phyloP scores from a whole-genome alignment of 1,140 invertebrate species.

The Centruroides sculpturatus region DNA sequence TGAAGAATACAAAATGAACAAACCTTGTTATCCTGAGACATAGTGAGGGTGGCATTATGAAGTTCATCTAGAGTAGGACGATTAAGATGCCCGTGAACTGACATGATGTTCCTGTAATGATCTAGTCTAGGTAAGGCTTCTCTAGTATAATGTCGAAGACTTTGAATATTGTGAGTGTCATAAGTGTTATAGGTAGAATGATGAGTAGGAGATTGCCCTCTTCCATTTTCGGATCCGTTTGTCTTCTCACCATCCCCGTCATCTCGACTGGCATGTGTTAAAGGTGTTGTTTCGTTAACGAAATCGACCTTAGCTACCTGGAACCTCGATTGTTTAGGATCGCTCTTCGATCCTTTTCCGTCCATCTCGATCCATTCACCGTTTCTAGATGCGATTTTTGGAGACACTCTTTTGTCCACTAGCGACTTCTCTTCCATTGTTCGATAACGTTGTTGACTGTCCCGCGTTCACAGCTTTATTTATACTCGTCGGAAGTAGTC shows the following conservation, averaged over 20 bases:
- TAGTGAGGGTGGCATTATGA: conserved; percentile 43
- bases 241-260: background rate
- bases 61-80: conserved; percentile 83
- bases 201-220: background rate
- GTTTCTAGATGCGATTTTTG: too few relatives aligned
- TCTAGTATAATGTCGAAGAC: conserved; percentile 46
- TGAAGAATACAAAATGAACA: background rate
- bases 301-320: conserved; percentile 29
- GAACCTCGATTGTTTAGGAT: conserved; percentile 23
- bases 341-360: conserved; percentile 1
- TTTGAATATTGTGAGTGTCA: conserved; percentile 49
- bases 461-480: too few relatives aligned
- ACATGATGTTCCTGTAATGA: conserved; percentile 87
- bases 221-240: background rate
- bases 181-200: conserved; percentile 21
- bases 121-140: conserved; percentile 81
- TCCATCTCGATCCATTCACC: conserved; percentile 11
- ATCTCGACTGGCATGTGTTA: background rate
- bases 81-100: conserved; percentile 65
- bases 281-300: conserved; percentile 9
- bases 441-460: too few relatives aligned
- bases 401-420: too few relatives aligned
- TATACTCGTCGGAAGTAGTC: too few relatives aligned
- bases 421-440: too few relatives aligned
- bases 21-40: conserved; percentile 14